phyloP scores from a whole-genome alignment of 1,140 invertebrate genomes.

The Lucilia sericata region DNA sequence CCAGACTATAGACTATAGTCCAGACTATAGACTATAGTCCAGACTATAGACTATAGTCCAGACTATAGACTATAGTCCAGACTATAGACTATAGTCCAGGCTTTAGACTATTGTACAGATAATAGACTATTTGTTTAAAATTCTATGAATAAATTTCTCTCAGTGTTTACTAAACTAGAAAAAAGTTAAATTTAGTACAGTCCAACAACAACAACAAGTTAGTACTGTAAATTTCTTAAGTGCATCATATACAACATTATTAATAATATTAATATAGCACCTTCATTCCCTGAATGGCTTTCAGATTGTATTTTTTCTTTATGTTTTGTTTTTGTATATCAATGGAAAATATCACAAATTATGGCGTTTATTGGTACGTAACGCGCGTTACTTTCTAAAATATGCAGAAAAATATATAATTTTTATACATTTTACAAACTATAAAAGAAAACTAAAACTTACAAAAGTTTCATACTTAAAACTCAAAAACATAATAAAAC shows the following conservation, averaged over 20 bases:
- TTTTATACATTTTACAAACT: neutral
- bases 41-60: no score
- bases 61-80: no score
- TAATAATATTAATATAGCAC: slow-evolving; percentile 19
- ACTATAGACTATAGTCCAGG: no score
- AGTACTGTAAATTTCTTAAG: slow-evolving; percentile 5
- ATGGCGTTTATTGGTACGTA: slow-evolving; percentile 44
- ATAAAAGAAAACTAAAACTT: slow-evolving; percentile 24
- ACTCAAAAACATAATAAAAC: slow-evolving; percentile 26
- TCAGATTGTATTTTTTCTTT: neutral
- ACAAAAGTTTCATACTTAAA: slow-evolving; percentile 31
- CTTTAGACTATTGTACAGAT: no score
- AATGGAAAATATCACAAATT: slow-evolving; percentile 44
- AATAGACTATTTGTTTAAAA: no score
- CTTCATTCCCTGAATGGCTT: slow-evolving; percentile 20
- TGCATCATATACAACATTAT: slow-evolving; percentile 10
- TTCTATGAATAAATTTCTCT: no score
- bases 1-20: no score
- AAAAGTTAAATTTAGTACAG: neutral
- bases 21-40: no score
- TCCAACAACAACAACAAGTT: neutral
- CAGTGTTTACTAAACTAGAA: no score
- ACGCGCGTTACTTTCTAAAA: slow-evolving; percentile 42
- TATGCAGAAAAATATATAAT: slow-evolving; percentile 28
- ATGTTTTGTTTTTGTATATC: slow-evolving; percentile 2